Evolutionary conservation across 2,888 invertebrate genomes (phyloP), one percentile per base, ranked within the genome.

Genomic region (Eupithecia centaureata): DNA sequence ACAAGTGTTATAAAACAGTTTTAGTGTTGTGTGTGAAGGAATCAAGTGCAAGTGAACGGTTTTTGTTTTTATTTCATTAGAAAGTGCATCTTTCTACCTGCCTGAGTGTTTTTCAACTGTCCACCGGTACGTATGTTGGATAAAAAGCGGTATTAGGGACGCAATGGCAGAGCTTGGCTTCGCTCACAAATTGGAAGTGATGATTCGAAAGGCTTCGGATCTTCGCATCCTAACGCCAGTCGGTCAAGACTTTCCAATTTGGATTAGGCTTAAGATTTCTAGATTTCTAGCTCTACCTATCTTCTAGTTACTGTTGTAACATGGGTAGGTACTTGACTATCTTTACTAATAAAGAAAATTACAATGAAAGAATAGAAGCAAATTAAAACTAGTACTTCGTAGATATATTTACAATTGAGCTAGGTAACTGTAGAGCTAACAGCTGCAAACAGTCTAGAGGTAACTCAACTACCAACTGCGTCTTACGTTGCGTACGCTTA

Each of bases 41-140:
- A 64, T 61, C 61, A 71, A 75, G 79, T 79, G 77, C 66, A 73
- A 75, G 80, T 78, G 76, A 71, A 70, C 63, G n/a, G 64, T 71
- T 73, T 72, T 68, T 69, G 71, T 74, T 82, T 82, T 81, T 82
- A 82, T 81, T 80, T 81, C 78, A 80, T 81, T 83, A 83, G 83
- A 85, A 84, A 86, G 87, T 86, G 85, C 75, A 66, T 73, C 57
- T 30, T 52, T 15, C 80, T 84, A 83, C 85, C 85, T 86, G 82
- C 70, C 63, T 82, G 80, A 82, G 83, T 85, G 84, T 86, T 86
- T 87, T 86, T 85, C 82, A 83, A 76, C 76, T 72, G 38, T 61
- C 56, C 66, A 83, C 86, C 86, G 90, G 90, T 90, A 88, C 81
- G 90, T 83, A 88, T 82, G 89, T 83, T 82, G 80, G 77, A 73